Evolutionary conservation across 2,113 vertebrate genomes (phyloP).

Genomic region (Scatophagus argus): DNA sequence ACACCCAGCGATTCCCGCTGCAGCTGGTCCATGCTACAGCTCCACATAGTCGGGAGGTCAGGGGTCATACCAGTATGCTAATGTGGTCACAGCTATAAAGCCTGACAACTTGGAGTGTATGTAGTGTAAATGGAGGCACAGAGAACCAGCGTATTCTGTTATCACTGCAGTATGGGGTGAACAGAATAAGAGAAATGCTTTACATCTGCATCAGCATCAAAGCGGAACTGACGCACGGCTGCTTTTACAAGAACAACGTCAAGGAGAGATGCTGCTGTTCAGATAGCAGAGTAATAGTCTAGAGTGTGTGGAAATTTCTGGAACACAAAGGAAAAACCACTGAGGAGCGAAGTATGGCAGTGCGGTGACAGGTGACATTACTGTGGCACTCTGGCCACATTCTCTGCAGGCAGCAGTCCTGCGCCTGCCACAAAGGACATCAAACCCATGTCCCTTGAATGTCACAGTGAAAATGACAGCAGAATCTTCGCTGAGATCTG

Average conservation of each 20-base stretch:
- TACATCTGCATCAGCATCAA: background rate
- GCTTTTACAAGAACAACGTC: constrained; percentile 12
- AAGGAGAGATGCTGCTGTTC: background rate
- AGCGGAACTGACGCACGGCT: background rate
- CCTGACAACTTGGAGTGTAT: background rate
- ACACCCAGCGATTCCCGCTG: constrained; percentile 52
- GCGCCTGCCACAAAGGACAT: constrained; percentile 37
- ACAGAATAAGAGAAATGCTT: background rate
- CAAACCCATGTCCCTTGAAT: constrained; percentile 10
- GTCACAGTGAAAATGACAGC: constrained; percentile 8
- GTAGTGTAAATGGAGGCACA: background rate
- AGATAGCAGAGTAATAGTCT: background rate
- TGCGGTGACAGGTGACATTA: constrained; percentile 53
- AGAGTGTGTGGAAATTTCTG: constrained; percentile 3
- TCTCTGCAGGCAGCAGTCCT: constrained; percentile 10
- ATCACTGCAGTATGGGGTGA: background rate
- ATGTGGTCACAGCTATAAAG: constrained; percentile 21
- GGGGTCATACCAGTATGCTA: constrained; percentile 50
- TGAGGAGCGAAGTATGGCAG: constrained; percentile 24
- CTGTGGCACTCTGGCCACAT: background rate
- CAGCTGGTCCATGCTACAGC: constrained; percentile 24
- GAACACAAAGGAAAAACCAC: constrained; percentile 11
- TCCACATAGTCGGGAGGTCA: constrained; percentile 46
- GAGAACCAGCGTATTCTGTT: constrained; percentile 1
- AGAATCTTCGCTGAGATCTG: background rate